phyloP scores from a whole-genome alignment of 2,888 invertebrate species.

The Digitonthophagus gazella region DNA sequence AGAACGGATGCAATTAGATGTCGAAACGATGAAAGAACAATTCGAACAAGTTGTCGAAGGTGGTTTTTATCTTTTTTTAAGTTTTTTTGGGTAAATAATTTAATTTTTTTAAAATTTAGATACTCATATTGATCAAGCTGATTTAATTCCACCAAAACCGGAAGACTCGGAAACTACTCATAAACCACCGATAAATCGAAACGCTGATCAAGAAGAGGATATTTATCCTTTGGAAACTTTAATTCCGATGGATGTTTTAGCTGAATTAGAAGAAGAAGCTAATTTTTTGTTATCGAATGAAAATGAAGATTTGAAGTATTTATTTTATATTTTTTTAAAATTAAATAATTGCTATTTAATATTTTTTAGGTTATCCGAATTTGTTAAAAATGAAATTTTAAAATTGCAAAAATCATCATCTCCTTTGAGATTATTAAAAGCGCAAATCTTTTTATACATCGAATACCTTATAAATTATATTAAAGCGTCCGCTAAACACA shows the following conservation, averaged over 20 bases:
- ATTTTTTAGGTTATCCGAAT: slow-evolving; percentile 32
- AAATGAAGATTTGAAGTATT: slow-evolving; percentile 21
- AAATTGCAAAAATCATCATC: slow-evolving; percentile 31
- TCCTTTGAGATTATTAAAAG: slow-evolving; percentile 29
- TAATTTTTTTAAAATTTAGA: slow-evolving; percentile 28
- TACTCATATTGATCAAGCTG: slow-evolving; percentile 46
- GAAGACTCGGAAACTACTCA: slow-evolving; percentile 49
- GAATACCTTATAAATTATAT: slow-evolving; percentile 44
- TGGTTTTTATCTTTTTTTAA: slow-evolving; percentile 33
- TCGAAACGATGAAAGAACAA: slow-evolving; percentile 58
- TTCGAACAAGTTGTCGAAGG: slow-evolving; percentile 57
- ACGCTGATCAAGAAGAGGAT: slow-evolving; percentile 51
- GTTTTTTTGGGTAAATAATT: neutral
- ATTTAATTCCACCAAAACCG: slow-evolving; percentile 47
- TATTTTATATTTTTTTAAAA: too few species aligned
- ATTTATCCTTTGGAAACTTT: slow-evolving; percentile 54
- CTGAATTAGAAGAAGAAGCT: slow-evolving; percentile 22
- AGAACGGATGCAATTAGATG: slow-evolving; percentile 59
- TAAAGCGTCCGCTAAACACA: slow-evolving; percentile 35
- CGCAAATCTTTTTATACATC: slow-evolving; percentile 43
- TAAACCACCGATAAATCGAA: slow-evolving; percentile 55
- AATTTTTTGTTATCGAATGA: slow-evolving; percentile 23
- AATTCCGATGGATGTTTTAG: slow-evolving; percentile 44
- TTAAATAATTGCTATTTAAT: neutral
- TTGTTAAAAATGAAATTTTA: slow-evolving; percentile 33